Evolutionary conservation across 2,113 vertebrate species (phyloP), one percentile per base, ranked within the genome.

Genomic region (Mirza zaza): DNA sequence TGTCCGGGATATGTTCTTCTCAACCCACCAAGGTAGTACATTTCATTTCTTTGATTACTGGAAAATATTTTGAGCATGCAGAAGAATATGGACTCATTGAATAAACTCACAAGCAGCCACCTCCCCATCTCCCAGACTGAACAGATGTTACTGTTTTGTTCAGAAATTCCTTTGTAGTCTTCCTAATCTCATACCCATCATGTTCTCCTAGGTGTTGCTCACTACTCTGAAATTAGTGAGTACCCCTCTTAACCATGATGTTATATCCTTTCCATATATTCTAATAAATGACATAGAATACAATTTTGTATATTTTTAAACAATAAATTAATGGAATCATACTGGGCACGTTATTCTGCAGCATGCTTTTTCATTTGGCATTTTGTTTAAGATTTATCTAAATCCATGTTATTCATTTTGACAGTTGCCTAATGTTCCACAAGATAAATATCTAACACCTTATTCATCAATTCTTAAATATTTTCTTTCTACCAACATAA

Each of bases 371-470:
- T 32, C n/a, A 14, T 84, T 68, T 61, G 14, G n/a, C 57, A 42
- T 90, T 95, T 95, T 90, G 42, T 50, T 88, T 71, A 76, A 87
- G 68, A 92, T 80, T 80, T 86, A 63, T 94, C 92, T 80, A 48
- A 96, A 91, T 68, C 23, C 20, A 42, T 21, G 71, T 32, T 45
- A n/a, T 70, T 90, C 7, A 50, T 94, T 87, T 92, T 94, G 92
- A 92, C 17, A 88, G 77, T 36, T 95, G 11, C 77, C 75, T 91
- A 85, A 73, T 85, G 68, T 79, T 93, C 25, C 75, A 73, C 36
- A 91, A 55, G 67, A 80, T 68, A 73, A 96, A 73, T 52, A 70
- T 67, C 55, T 89, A 75, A 68, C 23, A 63, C 55, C 52, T 18
- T 55, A 63, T 85, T 95, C 25, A 73, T 52, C 48, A 59, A 91